Conservation (phyloP, 2,797 vertebrate genomes). For the Sebastes taczanowskii region DNA sequence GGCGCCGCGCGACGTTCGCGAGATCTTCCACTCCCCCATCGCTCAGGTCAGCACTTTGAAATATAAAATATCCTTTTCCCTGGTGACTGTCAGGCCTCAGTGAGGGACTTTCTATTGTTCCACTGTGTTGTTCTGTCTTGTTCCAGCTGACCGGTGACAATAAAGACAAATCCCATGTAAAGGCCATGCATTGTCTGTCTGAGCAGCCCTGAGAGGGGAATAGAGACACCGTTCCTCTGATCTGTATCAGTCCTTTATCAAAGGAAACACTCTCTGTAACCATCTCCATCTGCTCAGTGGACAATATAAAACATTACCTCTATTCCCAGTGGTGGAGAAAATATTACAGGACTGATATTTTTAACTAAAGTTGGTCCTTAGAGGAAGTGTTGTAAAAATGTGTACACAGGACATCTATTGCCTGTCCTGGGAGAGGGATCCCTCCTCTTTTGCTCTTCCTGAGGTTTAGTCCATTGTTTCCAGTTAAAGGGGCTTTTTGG, state of each 20-base stretch:
- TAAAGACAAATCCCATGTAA: constrained; percentile 61
- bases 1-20: constrained; percentile 85
- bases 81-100: constrained; percentile 12
- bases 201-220: constrained; percentile 27
- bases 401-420: background rate
- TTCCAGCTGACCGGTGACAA: constrained; percentile 45
- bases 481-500: background rate
- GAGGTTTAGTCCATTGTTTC: background rate
- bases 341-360: constrained; percentile 1
- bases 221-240: constrained; percentile 47
- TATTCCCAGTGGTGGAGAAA: constrained; percentile 6
- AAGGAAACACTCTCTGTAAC: constrained; percentile 31
- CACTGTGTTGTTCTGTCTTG: constrained; percentile 19
- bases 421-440: background rate
- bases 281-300: constrained; percentile 1
- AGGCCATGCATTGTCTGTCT: constrained; percentile 71
- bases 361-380: background rate
- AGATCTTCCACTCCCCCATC: constrained; percentile 82
- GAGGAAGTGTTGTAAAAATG: background rate
- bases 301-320: constrained; percentile 9
- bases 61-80: constrained; percentile 21
- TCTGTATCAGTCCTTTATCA: constrained; percentile 56
- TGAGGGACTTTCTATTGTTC: constrained; percentile 8
- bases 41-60: constrained; percentile 65
- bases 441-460: background rate